Percentiles rank a stretch among this genome's conserved stretches.
Conservation (phyloP, 2,113 vertebrate species). For the Indri indri region DNA sequence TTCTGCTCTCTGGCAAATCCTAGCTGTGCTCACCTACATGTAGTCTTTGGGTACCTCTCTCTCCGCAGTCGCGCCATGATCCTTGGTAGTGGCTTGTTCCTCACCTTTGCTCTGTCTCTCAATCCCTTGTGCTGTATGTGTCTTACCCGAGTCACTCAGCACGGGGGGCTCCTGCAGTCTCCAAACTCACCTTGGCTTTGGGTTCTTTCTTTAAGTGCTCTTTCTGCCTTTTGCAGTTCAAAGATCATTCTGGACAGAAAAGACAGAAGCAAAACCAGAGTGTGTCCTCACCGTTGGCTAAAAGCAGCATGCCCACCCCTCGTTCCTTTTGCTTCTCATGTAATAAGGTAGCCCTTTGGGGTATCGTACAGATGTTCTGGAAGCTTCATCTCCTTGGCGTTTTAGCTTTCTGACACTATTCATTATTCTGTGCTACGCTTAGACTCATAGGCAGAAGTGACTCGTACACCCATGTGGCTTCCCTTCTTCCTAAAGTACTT, state of each 20-base stretch:
- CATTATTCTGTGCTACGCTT: neutral
- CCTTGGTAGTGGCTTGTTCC: neutral
- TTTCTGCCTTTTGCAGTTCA: neutral
- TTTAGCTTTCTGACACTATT: neutral
- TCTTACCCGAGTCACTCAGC: neutral
- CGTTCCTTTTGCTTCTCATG: neutral
- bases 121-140: neutral
- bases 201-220: neutral
- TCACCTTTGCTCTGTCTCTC: neutral
- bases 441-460: neutral
- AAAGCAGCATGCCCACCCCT: neutral
- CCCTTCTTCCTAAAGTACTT: neutral
- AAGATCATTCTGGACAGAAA: neutral
- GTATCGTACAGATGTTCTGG: neutral
- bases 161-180: accelerated
- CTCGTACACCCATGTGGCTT: neutral
- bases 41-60: neutral
- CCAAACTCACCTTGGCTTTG: neutral
- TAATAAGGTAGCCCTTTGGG: neutral
- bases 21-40: neutral
- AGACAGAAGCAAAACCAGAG: neutral
- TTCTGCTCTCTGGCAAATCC: neutral
- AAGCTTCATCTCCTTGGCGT: neutral
- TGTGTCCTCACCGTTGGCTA: neutral
- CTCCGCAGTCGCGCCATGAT: accelerated